Conservation (phyloP, 2,888 invertebrate species). For the Xestobium rufovillosum region DNA sequence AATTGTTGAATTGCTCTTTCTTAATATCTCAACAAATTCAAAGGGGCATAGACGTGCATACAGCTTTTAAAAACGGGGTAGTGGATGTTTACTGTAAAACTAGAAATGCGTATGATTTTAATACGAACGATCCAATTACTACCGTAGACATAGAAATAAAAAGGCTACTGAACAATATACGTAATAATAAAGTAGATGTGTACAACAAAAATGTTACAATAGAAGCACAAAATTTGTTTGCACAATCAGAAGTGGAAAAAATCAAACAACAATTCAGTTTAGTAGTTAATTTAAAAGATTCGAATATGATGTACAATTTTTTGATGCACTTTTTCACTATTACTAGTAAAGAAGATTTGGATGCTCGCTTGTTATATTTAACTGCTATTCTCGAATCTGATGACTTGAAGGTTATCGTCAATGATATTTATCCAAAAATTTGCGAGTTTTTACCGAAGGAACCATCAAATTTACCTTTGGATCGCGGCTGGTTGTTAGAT, state of each 20-base stretch:
- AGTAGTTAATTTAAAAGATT: too few species aligned
- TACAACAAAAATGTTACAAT: slow-evolving; percentile 38
- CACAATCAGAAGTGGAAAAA: too few species aligned
- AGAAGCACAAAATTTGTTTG: too few species aligned
- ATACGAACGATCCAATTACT: slow-evolving; percentile 42
- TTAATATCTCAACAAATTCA: slow-evolving; percentile 57
- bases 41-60: slow-evolving; percentile 49
- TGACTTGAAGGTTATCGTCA: not conserved
- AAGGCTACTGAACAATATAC: too few species aligned
- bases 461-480: slow-evolving; percentile 28
- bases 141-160: slow-evolving; percentile 47
- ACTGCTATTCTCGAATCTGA: slow-evolving; percentile 1
- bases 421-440: not conserved
- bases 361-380: slow-evolving; percentile 32
- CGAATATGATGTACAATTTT: slow-evolving; percentile 25
- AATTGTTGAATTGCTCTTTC: slow-evolving; percentile 58
- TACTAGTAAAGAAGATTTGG: slow-evolving; percentile 37
- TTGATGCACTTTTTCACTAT: slow-evolving; percentile 42
- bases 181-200: slow-evolving; percentile 20
- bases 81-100: slow-evolving; percentile 55
- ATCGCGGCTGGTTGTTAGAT: slow-evolving; percentile 37
- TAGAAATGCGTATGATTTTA: slow-evolving; percentile 33
- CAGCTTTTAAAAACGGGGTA: slow-evolving; percentile 53
- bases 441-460: slow-evolving; percentile 1
- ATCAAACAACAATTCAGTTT: slow-evolving; percentile 50